Conservation (phyloP, 2,888 invertebrate genomes). For the Holacanthella duospinosa region DNA sequence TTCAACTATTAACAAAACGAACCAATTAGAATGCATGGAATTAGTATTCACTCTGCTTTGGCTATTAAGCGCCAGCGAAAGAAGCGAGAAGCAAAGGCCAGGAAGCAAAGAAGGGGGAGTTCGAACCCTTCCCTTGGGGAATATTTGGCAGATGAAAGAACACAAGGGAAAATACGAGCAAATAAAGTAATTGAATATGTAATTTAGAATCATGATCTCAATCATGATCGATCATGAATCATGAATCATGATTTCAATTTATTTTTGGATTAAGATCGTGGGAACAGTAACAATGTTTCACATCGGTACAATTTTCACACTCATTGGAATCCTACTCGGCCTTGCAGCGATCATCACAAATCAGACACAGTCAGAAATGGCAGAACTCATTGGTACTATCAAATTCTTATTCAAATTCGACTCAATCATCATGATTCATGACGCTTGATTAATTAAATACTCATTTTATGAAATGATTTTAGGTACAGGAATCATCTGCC, state of each 20-base stretch:
- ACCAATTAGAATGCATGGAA: not conserved
- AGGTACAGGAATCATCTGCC: conserved; percentile 37
- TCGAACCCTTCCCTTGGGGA: not conserved
- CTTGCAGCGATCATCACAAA: conserved; percentile 27
- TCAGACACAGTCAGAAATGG: conserved; percentile 20
- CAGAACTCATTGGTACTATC: conserved; percentile 18
- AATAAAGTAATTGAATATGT: not conserved
- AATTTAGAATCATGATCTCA: not conserved
- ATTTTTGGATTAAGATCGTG: not conserved
- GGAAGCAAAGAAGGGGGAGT: not conserved
- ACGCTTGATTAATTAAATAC: too few relatives aligned
- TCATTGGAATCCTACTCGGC: conserved; percentile 36
- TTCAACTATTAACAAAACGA: too few relatives aligned
- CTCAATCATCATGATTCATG: too few relatives aligned
- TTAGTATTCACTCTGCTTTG: conserved; percentile 66
- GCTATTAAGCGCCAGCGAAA: conserved; percentile 84
- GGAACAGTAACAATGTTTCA: conserved; percentile 68
- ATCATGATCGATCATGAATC: not conserved
- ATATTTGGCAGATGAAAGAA: not conserved
- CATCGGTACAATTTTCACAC: conserved; percentile 67
- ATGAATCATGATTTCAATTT: too few relatives aligned
- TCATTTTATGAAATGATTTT: not conserved
- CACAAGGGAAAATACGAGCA: not conserved
- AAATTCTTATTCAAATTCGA: not conserved
- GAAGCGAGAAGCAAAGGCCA: conserved; percentile 60